Percentiles rank a stretch among this genome's conserved stretches.
Conservation (phyloP, 2,113 vertebrate species). For the Pteropus alecto region DNA sequence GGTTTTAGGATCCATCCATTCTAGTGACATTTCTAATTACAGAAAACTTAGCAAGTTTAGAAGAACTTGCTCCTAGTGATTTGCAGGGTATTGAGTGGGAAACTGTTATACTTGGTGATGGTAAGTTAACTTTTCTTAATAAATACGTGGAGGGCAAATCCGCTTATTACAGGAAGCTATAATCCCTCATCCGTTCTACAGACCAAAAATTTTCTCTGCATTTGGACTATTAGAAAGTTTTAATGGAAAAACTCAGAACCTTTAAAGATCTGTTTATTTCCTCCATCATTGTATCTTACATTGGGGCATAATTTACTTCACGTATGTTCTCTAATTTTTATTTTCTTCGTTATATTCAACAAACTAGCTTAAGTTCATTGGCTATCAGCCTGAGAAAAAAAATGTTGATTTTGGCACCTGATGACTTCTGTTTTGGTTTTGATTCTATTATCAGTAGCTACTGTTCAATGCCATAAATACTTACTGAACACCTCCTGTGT, state of each 20-base stretch:
- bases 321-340: no score
- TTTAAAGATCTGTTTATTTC: neutral
- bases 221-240: neutral
- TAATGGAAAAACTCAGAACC: neutral
- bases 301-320: neutral
- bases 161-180: neutral
- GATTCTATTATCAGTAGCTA: neutral
- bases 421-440: neutral
- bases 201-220: neutral
- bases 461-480: neutral
- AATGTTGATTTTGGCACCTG: neutral
- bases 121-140: neutral
- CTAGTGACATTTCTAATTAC: neutral
- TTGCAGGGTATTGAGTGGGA: neutral
- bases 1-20: neutral
- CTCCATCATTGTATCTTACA: neutral
- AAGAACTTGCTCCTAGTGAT: neutral
- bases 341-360: no score
- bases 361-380: neutral
- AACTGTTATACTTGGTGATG: neutral
- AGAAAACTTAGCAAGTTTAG: neutral
- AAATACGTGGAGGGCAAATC: neutral
- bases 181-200: neutral
- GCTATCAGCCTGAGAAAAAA: neutral
- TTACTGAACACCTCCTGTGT: neutral